These are phyloP conservation scores for Temnopleurus reevesii DNA, from an alignment of 53 echinoderm and acorn worm species.

Conservation along the genomic window DNA sequence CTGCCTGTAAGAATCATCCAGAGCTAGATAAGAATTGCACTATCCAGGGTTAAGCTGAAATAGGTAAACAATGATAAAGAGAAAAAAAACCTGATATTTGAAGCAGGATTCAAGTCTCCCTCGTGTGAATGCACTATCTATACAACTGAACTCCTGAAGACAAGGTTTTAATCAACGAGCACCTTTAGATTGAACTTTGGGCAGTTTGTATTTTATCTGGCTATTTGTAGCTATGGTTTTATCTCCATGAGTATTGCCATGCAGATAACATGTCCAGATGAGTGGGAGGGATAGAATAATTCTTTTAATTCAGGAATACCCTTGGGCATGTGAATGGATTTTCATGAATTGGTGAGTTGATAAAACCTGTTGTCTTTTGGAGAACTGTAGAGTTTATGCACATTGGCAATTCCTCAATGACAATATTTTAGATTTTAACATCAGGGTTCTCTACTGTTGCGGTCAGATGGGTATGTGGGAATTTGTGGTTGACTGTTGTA, in stretches of 20 bases:
- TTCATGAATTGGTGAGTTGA: neutral
- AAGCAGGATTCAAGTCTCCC: no score
- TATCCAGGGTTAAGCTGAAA: no score
- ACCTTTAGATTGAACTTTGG: neutral
- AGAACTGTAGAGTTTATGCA: neutral
- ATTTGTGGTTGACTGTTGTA: no score
- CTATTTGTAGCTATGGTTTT: neutral
- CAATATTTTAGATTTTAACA: no score
- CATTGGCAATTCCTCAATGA: no score
- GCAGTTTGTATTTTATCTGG: no score
- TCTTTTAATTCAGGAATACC: neutral
- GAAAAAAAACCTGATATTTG: neutral
- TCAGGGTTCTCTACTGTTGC: no score
- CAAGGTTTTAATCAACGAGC: neutral
- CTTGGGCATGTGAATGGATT: neutral
- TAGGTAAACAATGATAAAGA: neutral
- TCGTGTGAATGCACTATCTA: no score
- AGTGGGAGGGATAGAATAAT: neutral
- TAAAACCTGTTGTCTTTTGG: no score
- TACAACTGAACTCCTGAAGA: neutral
- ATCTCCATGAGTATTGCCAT: slow-evolving; percentile 12
- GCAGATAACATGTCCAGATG: neutral
- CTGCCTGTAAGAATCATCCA: no score
- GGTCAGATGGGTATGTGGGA: no score
- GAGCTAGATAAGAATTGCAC: no score